A percentile compares a stretch with the other conserved stretches of the same genome.
These are phyloP conservation scores for Poecilia latipinna DNA, from an alignment of 2,113 vertebrate genomes.

Conservation along the genomic window DNA sequence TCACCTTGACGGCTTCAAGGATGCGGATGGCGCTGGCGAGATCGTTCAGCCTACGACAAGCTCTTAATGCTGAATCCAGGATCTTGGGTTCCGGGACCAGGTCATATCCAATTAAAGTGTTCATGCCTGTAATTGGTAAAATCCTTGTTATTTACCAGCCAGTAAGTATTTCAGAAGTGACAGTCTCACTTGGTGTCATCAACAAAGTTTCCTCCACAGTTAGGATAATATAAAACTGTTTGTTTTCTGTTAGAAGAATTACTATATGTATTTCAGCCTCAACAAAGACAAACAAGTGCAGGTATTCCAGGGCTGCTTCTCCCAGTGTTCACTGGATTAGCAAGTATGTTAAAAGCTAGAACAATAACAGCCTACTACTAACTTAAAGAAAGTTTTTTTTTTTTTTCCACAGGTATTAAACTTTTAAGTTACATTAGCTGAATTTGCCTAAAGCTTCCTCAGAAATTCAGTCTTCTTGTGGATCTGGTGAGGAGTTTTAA, in stretches of 20 bases:
- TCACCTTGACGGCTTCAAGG: conserved; percentile 94
- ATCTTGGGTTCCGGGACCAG: conserved; percentile 97
- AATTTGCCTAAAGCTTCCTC: neutral
- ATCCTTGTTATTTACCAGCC: neutral
- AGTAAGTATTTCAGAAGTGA: neutral
- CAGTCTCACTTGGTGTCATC: neutral
- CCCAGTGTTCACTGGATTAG: too few species aligned
- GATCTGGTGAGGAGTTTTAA: neutral
- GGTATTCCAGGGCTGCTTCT: neutral
- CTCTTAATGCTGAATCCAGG: conserved; percentile 91
- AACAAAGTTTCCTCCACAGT: too few species aligned
- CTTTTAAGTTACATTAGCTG: too few species aligned
- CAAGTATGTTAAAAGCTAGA: too few species aligned
- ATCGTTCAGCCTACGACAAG: conserved; percentile 93
- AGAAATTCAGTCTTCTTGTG: neutral
- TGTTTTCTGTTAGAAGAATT: neutral
- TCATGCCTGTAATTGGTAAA: conserved; percentile 83
- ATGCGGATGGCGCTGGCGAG: conserved; percentile 96
- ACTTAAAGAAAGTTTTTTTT: too few species aligned
- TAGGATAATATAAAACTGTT: neutral
- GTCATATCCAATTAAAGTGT: conserved; percentile 93
- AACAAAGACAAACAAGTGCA: too few species aligned
- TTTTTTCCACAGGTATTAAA: too few species aligned
- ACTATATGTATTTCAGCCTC: neutral
- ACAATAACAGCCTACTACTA: too few species aligned